Evolutionary conservation across 2,888 invertebrate species (phyloP).

Genomic region (Glaucopsyche alexis): DNA sequence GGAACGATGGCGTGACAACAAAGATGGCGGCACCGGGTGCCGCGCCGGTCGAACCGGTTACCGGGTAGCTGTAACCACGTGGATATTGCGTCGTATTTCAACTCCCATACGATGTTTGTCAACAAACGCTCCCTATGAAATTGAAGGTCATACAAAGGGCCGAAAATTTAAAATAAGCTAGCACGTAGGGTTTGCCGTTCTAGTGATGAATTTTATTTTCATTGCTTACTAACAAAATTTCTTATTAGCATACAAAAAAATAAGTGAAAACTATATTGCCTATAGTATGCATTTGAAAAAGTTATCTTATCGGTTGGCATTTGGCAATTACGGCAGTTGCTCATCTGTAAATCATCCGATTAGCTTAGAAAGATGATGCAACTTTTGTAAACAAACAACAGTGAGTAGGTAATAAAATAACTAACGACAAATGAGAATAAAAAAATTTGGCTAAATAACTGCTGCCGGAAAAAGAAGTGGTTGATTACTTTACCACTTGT

Average conservation of each 20-base stretch:
- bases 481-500: not conserved
- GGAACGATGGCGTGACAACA: constrained; percentile 73
- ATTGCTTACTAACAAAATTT: no score
- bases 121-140: constrained; percentile 72
- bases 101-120: constrained; percentile 74
- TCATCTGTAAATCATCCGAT: not conserved
- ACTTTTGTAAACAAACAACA: not conserved
- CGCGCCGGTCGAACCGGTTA: constrained; percentile 73
- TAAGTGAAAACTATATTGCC: no score
- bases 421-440: not conserved
- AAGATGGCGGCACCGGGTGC: constrained; percentile 75
- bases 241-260: not conserved
- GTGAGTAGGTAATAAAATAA: not conserved
- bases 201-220: not conserved
- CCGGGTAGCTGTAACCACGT: constrained; percentile 61
- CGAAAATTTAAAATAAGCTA: constrained; percentile 58
- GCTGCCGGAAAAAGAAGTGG: not conserved
- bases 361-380: constrained; percentile 11
- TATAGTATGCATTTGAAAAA: no score
- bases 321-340: no score
- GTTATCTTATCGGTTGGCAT: no score
- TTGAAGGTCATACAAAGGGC: constrained; percentile 72
- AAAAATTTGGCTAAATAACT: not conserved
- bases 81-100: constrained; percentile 64
- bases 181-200: not conserved